phyloP scores from a whole-genome alignment of 2,797 vertebrate genomes.

The Sebastes cheni region DNA sequence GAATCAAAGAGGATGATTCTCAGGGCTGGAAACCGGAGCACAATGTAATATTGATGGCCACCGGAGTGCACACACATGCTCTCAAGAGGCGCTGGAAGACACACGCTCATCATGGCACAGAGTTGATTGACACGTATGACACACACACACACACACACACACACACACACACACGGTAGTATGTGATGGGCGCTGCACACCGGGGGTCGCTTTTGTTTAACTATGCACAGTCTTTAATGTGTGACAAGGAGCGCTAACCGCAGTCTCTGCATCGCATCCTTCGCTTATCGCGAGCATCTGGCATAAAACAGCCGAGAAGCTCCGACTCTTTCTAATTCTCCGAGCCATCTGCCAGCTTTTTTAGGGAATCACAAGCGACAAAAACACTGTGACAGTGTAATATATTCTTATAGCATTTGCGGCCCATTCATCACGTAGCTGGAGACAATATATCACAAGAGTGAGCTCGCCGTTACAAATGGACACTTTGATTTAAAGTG shows the following conservation, averaged over 20 bases:
- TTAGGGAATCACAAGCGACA: conserved; percentile 38
- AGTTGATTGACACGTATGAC: conserved; percentile 69
- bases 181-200: conserved; percentile 37
- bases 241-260: conserved; percentile 46
- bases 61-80: conserved; percentile 53
- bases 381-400: conserved; percentile 43
- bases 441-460: too few species aligned
- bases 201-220: conserved; percentile 69
- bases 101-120: conserved; percentile 42
- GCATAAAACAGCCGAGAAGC: conserved; percentile 59
- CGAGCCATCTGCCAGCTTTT: conserved; percentile 57
- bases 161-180: not conserved
- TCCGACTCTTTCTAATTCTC: conserved; percentile 60
- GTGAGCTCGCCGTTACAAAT: not conserved
- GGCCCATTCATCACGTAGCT: not conserved
- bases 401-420: conserved; percentile 30
- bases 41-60: conserved; percentile 79
- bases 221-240: conserved; percentile 62
- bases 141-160: conserved; percentile 21
- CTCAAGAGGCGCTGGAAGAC: conserved; percentile 60
- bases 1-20: conserved; percentile 71
- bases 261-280: conserved; percentile 50
- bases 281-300: conserved; percentile 61
- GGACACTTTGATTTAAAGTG: not conserved
- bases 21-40: conserved; percentile 63